Evolutionary conservation across 2,113 vertebrate genomes (phyloP).

Genomic region (Leptodactylus fuscus): DNA sequence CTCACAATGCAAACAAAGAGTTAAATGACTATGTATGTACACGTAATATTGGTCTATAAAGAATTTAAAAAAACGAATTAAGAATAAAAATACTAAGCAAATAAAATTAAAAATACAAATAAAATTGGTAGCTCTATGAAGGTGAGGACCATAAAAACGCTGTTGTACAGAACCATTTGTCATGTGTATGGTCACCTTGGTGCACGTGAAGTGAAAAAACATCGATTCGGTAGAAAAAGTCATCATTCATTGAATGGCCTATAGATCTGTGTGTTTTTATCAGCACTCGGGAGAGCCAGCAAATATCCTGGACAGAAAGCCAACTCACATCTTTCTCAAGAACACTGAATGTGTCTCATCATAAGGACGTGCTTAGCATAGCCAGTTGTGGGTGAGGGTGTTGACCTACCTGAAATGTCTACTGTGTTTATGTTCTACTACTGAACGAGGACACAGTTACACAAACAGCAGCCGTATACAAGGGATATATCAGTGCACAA

Average conservation of each 20-base stretch:
- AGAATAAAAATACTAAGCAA: too few relatives aligned
- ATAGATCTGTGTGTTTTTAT: conserved; percentile 10
- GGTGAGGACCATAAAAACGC: not conserved
- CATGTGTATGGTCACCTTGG: not conserved
- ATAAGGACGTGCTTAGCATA: not conserved
- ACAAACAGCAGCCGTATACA: not conserved
- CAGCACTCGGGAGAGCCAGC: not conserved
- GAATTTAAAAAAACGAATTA: too few relatives aligned
- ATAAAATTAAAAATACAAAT: too few relatives aligned
- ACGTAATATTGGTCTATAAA: too few relatives aligned
- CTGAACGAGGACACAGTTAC: not conserved
- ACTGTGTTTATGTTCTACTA: not conserved
- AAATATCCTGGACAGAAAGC: not conserved
- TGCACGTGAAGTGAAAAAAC: not conserved
- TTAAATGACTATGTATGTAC: too few relatives aligned
- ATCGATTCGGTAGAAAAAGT: not conserved
- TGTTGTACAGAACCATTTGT: not conserved
- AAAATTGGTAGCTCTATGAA: not conserved
- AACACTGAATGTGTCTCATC: not conserved
- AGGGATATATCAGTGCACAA: not conserved
- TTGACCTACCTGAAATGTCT: not conserved
- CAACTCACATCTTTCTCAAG: not conserved
- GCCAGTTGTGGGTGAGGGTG: not conserved
- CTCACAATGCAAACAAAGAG: too few relatives aligned
- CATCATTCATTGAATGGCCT: not conserved